Evolutionary conservation across 2,113 vertebrate species (phyloP), one percentile per base, ranked within the genome.

Genomic region (Callithrix jacchus): DNA sequence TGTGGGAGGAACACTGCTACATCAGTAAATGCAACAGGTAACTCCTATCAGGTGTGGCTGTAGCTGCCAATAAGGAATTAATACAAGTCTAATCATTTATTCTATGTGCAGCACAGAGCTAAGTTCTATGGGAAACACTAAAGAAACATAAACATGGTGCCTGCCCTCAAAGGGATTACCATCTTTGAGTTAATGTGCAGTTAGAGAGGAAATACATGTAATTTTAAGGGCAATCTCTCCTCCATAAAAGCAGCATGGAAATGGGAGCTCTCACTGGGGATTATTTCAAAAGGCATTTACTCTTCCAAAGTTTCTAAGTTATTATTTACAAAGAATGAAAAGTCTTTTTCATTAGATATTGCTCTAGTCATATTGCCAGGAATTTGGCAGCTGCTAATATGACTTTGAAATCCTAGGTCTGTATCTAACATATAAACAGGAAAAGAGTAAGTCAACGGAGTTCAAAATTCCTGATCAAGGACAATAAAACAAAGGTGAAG

Each of bases 301-400:
- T 42, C 52, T 74, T 81, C 40, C 56, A 89, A 64, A 30, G 81
- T 90, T 66, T 79, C 11, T 42, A 45, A 82, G 13, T 42, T 68
- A 35, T 32, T 42, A 73, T 27, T 87, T 81, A 76, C 80, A 70
- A 64, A 76, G 11, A 87, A 74, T 58, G 14, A 91, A 87, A 87
- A 25, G 0, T 45, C 35, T 61, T 84, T 1, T 58, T 11, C 56
- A 40, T 27, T 76, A 54, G 42, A 52, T 85, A 35, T 40, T 79
- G 18, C 73, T 49, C 25, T 92, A 86, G 12, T 4, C 45, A 25
- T 21, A n/a, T 11, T 77, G 6, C 32, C 12, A 54, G 45, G 17
- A 86, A 76, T n/a, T 56, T 71, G 13, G 32, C 9, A 45, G 42
- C 30, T 10, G 8, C 42, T 37, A 21, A 47, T 40, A 58, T n/a